Evolutionary conservation across 2,888 invertebrate genomes (phyloP).

Genomic region (Sinohyriopsis cumingii): DNA sequence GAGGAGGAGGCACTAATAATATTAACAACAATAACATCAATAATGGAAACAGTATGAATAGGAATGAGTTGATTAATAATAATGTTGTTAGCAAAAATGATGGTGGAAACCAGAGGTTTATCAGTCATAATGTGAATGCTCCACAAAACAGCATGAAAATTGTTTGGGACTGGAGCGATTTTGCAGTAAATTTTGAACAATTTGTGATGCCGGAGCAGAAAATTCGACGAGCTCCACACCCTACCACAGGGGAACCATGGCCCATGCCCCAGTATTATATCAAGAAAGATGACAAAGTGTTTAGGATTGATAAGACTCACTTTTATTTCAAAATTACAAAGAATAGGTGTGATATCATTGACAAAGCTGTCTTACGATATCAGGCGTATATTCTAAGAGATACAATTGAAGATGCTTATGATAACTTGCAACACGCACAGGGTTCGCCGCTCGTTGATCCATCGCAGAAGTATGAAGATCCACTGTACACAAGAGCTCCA

Average conservation of each 20-base stretch:
- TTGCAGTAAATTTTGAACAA: conserved; percentile 60
- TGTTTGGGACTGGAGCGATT: conserved; percentile 65
- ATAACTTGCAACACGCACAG: conserved; percentile 61
- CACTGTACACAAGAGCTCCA: conserved; percentile 46
- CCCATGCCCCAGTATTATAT: conserved; percentile 77
- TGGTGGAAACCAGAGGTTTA: neutral
- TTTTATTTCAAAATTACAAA: conserved; percentile 68
- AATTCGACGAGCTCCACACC: conserved; percentile 62
- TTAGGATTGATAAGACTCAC: conserved; percentile 40
- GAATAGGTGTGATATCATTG: conserved; percentile 76
- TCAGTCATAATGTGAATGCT: neutral
- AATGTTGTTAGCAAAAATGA: neutral
- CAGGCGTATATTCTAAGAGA: conserved; percentile 72
- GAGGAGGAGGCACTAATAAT: conserved; percentile 1
- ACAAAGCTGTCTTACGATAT: conserved; percentile 76
- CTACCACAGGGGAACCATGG: conserved; percentile 79
- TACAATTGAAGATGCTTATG: conserved; percentile 58
- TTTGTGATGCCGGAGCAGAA: conserved; percentile 64
- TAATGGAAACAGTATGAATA: conserved; percentile 3
- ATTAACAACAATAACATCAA: neutral
- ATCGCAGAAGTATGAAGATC: conserved; percentile 45
- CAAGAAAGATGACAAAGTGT: conserved; percentile 62
- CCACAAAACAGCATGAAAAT: conserved; percentile 40
- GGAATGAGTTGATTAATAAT: conserved; percentile 1
- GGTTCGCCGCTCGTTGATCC: conserved; percentile 54